Evolutionary conservation across 2,888 invertebrate genomes (phyloP), one percentile per base, ranked within the genome.

Genomic region (Dasysyrphus albostriatus): DNA sequence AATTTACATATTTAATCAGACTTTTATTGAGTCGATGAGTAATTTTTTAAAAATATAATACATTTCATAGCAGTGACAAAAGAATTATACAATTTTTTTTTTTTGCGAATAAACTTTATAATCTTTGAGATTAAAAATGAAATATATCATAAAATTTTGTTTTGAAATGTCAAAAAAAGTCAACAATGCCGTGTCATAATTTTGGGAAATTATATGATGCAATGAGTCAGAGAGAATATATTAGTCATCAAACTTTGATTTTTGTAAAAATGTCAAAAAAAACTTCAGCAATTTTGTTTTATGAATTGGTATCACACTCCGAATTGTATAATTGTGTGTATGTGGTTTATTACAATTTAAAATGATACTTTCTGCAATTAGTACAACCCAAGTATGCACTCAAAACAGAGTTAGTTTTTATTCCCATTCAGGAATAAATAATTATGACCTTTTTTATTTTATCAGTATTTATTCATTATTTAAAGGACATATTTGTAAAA

Each of bases 151-250:
- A 39, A n/a, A 16, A 16, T 16, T n/a, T 16, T 6, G n/a, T 5
- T 37, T 34, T 24, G 12, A 61, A 61, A 61, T 61, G 39, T 61
- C 61, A 61, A 61, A 42, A 24, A 24, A 42, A 61, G 39, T 61
- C 61, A 61, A 59, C 3, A 59, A 19, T 39, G 6, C 19, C 19
- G 39, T 61, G 61, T 24, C 24, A 61, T 19, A 61, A 24, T 42
- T 59, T 37, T 59, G 3, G 14, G 14, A 12, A 61, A 39, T 39
- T 19, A 39, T 59, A 24, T 37, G 59, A 19, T 8, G 24, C 3
- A 42, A 42, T 61, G 61, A 42, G 61, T 61, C 61, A 42, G 16
- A 24, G 14, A 42, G n/a, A 19, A 3, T 61, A 14, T 61, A 24
- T 61, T 61, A 39, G 59, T 59, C 59, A 59, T 39, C 5, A 1